Evolutionary conservation across 2,797 vertebrate genomes (phyloP), one percentile per base, ranked within the genome.

Genomic region (Megalops cyprinoides): DNA sequence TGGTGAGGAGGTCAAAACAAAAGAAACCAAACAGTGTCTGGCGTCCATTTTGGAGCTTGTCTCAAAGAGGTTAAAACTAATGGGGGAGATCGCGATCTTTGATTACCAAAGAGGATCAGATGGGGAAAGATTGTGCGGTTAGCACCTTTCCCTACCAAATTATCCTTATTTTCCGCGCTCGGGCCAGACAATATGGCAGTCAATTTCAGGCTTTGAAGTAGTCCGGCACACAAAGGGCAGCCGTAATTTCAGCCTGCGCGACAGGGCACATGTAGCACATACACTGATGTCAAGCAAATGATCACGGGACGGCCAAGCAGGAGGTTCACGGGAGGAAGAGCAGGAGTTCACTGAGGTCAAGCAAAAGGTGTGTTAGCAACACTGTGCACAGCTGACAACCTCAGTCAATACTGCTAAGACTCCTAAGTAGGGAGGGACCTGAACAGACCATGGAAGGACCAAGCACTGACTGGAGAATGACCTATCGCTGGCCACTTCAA

Each of bases 291-390:
- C 39, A 44, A 39, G 39, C 67, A 44, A 39, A 20, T 71, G 67
- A 23, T 3, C 37, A 44, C 10, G 20, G 67, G 23, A 71, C 23
- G 67, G 39, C 23, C 67, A n/a, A n/a, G 67, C 67, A n/a, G 37
- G 39, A 44, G 10, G 39, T 5, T 42, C 18, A 0, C 20, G 23
- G 44, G 39, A 10, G 20, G 39, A 71, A 8, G 12, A 39, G 67
- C 67, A 44, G 67, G 39, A 44, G 67, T n/a, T 71, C 39, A 44
- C 20, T 42, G 67, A 71, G 67, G 67, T 71, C 67, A 71, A 39
- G 67, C 67, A 44, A 1, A 18, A 53, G 51, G 51, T 10, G 51
- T 18, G 51, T 14, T 60, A 25, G 56, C 5, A 25, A 12, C 5
- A 25, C 23, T 8, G 56, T 15, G 51, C 9, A 18, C 51, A 53